Evolutionary conservation across 1,140 invertebrate genomes (phyloP).

Genomic region (Planococcus citri): DNA sequence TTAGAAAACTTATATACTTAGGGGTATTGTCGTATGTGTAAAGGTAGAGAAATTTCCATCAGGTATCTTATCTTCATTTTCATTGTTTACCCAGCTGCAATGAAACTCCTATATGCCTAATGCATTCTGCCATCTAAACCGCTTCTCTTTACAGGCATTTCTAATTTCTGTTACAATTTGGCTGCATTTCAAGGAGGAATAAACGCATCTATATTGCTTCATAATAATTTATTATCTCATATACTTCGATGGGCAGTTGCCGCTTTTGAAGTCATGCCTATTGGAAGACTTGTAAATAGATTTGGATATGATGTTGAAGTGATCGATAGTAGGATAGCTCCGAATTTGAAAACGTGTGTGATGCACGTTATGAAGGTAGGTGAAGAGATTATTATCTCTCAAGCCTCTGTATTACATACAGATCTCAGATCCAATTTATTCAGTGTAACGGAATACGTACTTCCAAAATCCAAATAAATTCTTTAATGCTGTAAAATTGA

Average conservation of each 20-base stretch:
- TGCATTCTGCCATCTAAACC: too few relatives aligned
- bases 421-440: too few relatives aligned
- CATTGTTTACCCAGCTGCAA: too few relatives aligned
- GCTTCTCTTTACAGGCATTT: slow-evolving; percentile 14
- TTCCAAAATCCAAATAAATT: too few relatives aligned
- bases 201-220: slow-evolving; percentile 16
- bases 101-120: too few relatives aligned
- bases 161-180: background rate
- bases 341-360: background rate
- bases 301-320: slow-evolving; percentile 57
- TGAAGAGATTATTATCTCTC: slow-evolving; percentile 26
- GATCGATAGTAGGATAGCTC: slow-evolving; percentile 46
- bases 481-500: too few relatives aligned
- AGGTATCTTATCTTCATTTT: too few relatives aligned
- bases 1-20: too few relatives aligned
- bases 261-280: slow-evolving; percentile 64
- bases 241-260: slow-evolving; percentile 39
- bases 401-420: too few relatives aligned
- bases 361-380: background rate
- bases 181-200: background rate
- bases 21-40: too few relatives aligned
- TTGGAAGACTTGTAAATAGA: slow-evolving; percentile 57
- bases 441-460: too few relatives aligned
- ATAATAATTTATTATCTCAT: slow-evolving; percentile 9
- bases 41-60: too few relatives aligned